phyloP scores from a whole-genome alignment of 2,113 vertebrate species.

The Halichoeres trimaculatus region DNA sequence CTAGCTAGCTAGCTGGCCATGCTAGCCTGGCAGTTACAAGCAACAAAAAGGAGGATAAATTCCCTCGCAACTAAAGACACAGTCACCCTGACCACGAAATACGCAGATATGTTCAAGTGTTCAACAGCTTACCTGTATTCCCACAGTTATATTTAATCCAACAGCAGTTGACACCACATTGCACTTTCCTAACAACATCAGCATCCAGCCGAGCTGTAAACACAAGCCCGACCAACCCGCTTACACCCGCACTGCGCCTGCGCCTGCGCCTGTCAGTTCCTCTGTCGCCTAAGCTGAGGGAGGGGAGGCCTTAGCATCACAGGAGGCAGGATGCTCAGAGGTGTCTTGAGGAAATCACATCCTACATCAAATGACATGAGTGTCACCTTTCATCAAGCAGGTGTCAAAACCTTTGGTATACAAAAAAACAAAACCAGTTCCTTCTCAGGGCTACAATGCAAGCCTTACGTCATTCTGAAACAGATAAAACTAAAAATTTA shows the following conservation, averaged over 20 bases:
- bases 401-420: too few relatives aligned
- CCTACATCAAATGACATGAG: neutral
- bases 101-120: neutral
- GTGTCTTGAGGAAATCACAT: neutral
- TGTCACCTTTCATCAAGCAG: too few relatives aligned
- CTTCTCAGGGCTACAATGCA: too few relatives aligned
- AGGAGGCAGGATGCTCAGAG: neutral
- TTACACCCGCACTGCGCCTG: slow-evolving; percentile 72
- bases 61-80: neutral
- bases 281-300: neutral
- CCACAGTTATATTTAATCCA: slow-evolving; percentile 69
- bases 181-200: slow-evolving; percentile 71
- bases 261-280: slow-evolving; percentile 77
- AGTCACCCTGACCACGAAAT: neutral
- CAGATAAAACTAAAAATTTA: too few relatives aligned
- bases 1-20: slow-evolving; percentile 61
- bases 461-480: too few relatives aligned
- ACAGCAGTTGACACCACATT: slow-evolving; percentile 73
- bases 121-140: slow-evolving; percentile 71
- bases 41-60: slow-evolving; percentile 17
- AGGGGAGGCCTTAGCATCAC: slow-evolving; percentile 16
- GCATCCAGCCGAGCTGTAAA: slow-evolving; percentile 82
- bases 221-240: slow-evolving; percentile 79
- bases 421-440: too few relatives aligned
- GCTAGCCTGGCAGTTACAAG: slow-evolving; percentile 48